Conservation (phyloP, 2,797 vertebrate species). For the Pempheris klunzingeri region DNA sequence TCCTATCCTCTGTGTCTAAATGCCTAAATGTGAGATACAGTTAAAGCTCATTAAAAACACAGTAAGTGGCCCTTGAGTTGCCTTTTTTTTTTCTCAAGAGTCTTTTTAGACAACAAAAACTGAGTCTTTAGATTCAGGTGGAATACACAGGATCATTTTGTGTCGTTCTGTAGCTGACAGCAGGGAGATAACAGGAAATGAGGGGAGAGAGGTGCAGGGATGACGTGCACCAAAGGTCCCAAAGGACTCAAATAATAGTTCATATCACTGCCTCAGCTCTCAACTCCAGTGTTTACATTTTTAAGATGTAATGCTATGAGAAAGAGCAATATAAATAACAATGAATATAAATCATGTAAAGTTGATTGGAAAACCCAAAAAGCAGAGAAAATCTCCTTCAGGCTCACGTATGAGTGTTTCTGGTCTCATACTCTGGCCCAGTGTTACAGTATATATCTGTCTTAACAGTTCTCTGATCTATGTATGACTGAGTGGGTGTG, state of each 20-base stretch:
- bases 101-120: not conserved
- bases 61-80: not conserved
- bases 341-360: not conserved
- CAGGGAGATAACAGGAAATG: constrained; percentile 1
- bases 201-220: not conserved
- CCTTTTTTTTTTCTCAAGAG: not conserved
- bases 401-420: constrained; percentile 53
- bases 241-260: constrained; percentile 15
- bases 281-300: not conserved
- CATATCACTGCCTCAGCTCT: not conserved
- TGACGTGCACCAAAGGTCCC: not conserved
- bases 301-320: constrained; percentile 13
- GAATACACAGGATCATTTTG: not conserved
- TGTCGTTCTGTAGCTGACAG: constrained; percentile 13
- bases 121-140: constrained; percentile 3
- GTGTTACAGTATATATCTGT: constrained; percentile 50
- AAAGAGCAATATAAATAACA: not conserved
- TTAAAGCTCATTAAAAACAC: not conserved
- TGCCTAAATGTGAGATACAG: not conserved
- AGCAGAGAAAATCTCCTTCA: constrained; percentile 6
- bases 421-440: constrained; percentile 41
- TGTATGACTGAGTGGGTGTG: constrained; percentile 11
- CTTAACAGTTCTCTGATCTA: constrained; percentile 68
- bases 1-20: too few species aligned
- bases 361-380: constrained; percentile 21